Evolutionary conservation across 2,888 invertebrate genomes (phyloP).

Genomic region (Mylabris sibirica): DNA sequence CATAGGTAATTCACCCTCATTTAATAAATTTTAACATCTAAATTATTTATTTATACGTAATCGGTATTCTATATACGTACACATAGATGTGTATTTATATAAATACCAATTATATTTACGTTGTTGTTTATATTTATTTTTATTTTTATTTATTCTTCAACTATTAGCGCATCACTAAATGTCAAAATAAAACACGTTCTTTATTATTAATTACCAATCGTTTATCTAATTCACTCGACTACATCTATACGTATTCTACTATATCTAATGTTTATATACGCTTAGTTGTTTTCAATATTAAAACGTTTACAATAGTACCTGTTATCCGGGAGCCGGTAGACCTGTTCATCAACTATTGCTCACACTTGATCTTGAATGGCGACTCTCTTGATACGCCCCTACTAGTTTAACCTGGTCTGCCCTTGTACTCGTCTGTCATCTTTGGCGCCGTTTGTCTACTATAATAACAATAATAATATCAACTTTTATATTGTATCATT

Average conservation of each 20-base stretch:
- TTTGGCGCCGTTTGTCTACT: constrained; percentile 47
- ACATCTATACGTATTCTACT: not conserved
- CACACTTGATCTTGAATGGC: constrained; percentile 61
- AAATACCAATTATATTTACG: not conserved
- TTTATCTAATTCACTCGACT: not conserved
- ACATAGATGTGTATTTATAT: not conserved
- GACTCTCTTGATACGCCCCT: constrained; percentile 57
- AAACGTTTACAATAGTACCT: constrained; percentile 61
- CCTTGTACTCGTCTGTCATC: constrained; percentile 43
- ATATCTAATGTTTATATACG: constrained; percentile 40
- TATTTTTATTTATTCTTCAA: not conserved
- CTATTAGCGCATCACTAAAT: constrained; percentile 10
- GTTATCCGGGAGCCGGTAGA: constrained; percentile 59
- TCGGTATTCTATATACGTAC: not conserved
- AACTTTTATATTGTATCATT: no score
- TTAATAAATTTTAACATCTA: not conserved
- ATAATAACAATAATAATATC: not conserved
- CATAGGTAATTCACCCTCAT: constrained; percentile 28
- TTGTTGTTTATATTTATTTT: not conserved
- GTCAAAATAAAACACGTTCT: constrained; percentile 3
- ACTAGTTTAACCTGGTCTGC: constrained; percentile 56
- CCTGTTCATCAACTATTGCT: constrained; percentile 61
- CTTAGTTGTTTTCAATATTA: constrained; percentile 58
- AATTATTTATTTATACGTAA: not conserved
- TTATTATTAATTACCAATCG: not conserved